These are phyloP conservation scores for Rhogogaster chlorosoma DNA, from an alignment of 2,888 invertebrate species.

Conservation along the genomic window DNA sequence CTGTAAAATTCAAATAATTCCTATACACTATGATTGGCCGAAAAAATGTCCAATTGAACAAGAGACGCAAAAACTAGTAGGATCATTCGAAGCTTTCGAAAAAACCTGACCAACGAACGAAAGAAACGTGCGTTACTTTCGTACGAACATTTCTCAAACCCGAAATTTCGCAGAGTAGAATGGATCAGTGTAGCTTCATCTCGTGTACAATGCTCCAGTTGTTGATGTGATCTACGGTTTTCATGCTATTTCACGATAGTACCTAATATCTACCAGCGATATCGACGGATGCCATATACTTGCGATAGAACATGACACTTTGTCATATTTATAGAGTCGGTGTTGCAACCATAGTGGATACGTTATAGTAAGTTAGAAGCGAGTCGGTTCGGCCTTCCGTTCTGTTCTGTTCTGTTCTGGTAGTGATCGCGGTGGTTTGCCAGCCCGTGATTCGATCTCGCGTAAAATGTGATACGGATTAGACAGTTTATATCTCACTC, in stretches of 20 bases:
- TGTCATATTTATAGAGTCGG: slow-evolving; percentile 47
- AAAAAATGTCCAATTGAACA: not conserved
- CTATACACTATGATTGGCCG: not conserved
- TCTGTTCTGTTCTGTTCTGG: slow-evolving; percentile 13
- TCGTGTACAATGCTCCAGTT: slow-evolving; percentile 7
- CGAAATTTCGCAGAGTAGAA: not conserved
- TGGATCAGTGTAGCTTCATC: not conserved
- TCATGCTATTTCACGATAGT: slow-evolving; percentile 2
- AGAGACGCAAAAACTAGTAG: not conserved
- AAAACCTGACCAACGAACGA: not conserved
- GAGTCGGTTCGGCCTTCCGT: slow-evolving; percentile 1
- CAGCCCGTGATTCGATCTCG: slow-evolving; percentile 42
- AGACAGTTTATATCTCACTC: slow-evolving; percentile 47
- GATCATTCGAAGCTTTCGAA: not conserved
- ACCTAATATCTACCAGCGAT: slow-evolving; percentile 25
- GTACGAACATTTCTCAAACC: not conserved
- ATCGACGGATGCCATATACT: slow-evolving; percentile 41
- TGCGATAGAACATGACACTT: slow-evolving; percentile 41
- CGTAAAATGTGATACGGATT: slow-evolving; percentile 47
- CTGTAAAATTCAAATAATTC: not conserved
- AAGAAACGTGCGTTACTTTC: not conserved
- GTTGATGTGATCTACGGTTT: not conserved
- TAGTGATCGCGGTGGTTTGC: slow-evolving; percentile 22
- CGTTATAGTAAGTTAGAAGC: not conserved
- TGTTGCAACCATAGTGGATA: slow-evolving; percentile 24